Base-by-base conservation (phyloP, 2,113 vertebrate species). In the Gadus macrocephalus region DNA sequence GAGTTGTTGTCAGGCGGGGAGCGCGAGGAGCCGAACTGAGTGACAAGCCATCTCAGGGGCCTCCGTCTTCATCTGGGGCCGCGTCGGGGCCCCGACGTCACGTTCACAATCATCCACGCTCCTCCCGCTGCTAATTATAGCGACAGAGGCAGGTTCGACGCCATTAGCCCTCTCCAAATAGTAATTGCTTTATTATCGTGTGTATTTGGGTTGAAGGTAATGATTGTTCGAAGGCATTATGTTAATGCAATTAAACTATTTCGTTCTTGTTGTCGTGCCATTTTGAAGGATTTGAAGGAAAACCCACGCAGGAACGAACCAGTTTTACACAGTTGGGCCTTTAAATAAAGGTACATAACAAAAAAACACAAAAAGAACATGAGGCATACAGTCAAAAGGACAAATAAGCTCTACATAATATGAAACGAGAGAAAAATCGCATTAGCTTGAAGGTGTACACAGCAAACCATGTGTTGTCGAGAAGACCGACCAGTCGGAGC, bases 221-320 rank as follows among this genome's bases (percentile, higher is more conserved):
- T 91, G 88, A 89, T 90, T 75, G 85, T 91, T 89, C 78, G 87
- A 81, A 90, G 89, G 85, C 86, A 88, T 90, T 89, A 90, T 88
- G 88, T 85, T 87, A 89, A 90, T 88, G 89, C 85, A 88, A 87
- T 89, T 91, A 86, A 90, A 85, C 61, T 61, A 69, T 85, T 85
- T 81, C 85, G 85, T 87, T 89, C 85, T 85, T 83, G 72, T 76
- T 76, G 70, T 72, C 76, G 67, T 70, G 71, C 76, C 78, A 89
- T 88, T 88, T 85, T 89, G 79, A 87, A 72, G 64, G 71, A 61
- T 20, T 20, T 61, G 9, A 9, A 17, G 22, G 22, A 22, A 22
- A 19, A 19, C 22, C 11, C 3, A 61, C 16, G 17, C 0, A 61
- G 19, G 7, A 60, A 19, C 8, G 17, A 15, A 60, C 17, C 8